Base-by-base conservation (phyloP, 2,888 invertebrate species). In the Dryobota labecula region DNA sequence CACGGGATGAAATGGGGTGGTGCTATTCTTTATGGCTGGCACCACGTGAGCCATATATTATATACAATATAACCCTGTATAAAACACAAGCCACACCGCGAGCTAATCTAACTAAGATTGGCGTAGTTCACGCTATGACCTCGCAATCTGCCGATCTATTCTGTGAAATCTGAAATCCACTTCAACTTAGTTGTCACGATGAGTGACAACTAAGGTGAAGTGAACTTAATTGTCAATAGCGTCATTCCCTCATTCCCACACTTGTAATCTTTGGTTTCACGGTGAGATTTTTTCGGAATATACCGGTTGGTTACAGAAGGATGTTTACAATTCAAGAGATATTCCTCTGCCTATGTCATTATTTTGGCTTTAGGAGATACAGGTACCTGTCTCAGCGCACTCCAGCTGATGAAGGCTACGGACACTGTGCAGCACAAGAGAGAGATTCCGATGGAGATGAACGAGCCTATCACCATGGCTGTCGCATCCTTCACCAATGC, bases 351-450 rank as follows among this genome's bases (percentile, higher is more conserved):
- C 6, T 8, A 8, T 43, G 24, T 11, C 36, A 38, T 67, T 24
- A 9, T 18, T 38, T 30, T 18, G 2, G 7, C 15, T 33, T 24
- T 13, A n/a, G 3, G 33, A 51, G 5, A 38, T 13, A 1, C 2
- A 27, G 24, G 18, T 65, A 96, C 96, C 92, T 96, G 96, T 87
- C 94, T 92, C 54, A 96, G 92, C 0, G 97, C 96, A 69, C 97
- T 96, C 92, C 96, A 96, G 86, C 96, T 96, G 70, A 97, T 92
- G 5, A 96, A 92, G 18, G 94, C 94, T 0, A 97, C 96, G 20
- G 96, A 94, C 9, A 96, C 76, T 45, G 96, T 91, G 79, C 91
- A 92, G 45, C 91, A 84, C 3, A 90, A 0, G 2, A 94, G 76
- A 0, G 92, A 90, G 9, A 94, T 80, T 0, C 76, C 84, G 7